phyloP scores from a whole-genome alignment of 1,140 invertebrate genomes.

The Tetranychus urticae region DNA sequence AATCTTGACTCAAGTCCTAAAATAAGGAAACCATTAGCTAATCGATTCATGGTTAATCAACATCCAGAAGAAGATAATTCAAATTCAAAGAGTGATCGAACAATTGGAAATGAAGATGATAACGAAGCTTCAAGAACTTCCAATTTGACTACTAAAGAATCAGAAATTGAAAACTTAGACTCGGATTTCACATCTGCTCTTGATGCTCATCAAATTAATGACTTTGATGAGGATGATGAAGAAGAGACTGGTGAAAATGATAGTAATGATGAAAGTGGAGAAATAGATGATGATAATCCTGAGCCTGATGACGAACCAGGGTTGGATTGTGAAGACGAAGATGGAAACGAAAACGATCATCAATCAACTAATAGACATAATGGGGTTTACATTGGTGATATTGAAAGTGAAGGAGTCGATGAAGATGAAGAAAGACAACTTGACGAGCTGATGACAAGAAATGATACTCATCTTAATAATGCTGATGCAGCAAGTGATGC shows the following conservation, averaged over 20 bases:
- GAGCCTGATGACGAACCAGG: background rate
- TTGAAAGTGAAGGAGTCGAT: constrained; percentile 1
- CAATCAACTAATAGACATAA: background rate
- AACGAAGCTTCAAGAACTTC: background rate
- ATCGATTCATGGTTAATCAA: background rate
- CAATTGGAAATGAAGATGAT: background rate
- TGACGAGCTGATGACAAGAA: constrained; percentile 4
- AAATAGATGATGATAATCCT: background rate
- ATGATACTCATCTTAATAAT: constrained; percentile 30
- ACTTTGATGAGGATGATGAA: background rate
- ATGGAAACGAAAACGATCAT: background rate
- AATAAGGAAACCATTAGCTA: background rate
- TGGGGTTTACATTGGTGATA: background rate
- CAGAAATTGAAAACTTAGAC: too few species aligned
- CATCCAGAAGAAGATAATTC: background rate
- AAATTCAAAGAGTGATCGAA: background rate
- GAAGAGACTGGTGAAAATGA: background rate
- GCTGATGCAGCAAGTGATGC: constrained; percentile 39
- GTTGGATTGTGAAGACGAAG: background rate
- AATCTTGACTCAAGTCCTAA: background rate
- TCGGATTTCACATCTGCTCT: too few species aligned
- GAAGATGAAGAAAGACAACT: constrained; percentile 8
- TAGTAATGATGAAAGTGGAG: background rate
- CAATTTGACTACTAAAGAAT: background rate
- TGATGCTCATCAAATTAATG: background rate